Evolutionary conservation across 2,797 vertebrate species (phyloP).

Genomic region (Lerista edwardsae): DNA sequence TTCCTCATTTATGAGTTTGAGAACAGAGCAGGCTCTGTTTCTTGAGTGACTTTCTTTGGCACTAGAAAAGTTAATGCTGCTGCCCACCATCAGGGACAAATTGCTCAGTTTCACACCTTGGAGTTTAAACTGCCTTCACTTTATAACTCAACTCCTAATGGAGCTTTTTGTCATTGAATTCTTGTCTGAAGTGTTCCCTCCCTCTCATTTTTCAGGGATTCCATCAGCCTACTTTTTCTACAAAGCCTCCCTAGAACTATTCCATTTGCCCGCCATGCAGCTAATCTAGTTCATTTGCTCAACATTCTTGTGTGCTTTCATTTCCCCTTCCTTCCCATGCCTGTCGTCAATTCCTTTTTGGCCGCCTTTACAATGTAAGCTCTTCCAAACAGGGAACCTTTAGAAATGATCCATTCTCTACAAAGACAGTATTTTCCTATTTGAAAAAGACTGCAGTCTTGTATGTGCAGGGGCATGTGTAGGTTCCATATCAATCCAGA

Average conservation of each 20-base stretch:
- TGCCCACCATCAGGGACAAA: constrained; percentile 12
- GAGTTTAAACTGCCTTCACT: constrained; percentile 33
- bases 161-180: constrained; percentile 21
- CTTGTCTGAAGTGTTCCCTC: constrained; percentile 29
- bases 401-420: neutral
- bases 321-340: constrained; percentile 10
- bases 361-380: neutral
- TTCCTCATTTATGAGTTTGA: neutral
- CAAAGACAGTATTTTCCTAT: neutral
- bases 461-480: too few relatives aligned
- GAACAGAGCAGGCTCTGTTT: neutral
- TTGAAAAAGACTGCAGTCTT: neutral
- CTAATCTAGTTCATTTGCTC: constrained; percentile 36
- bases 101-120: neutral
- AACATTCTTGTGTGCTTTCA: constrained; percentile 22
- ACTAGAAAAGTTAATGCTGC: neutral
- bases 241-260: constrained; percentile 13
- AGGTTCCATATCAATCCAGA: too few relatives aligned
- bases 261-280: constrained; percentile 30
- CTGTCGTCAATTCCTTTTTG: neutral
- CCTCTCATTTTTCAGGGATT: constrained; percentile 25
- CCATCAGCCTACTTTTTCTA: constrained; percentile 29
- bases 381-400: neutral
- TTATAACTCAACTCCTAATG: constrained; percentile 24
- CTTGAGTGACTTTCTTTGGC: neutral